Evolutionary conservation across 2,113 vertebrate species (phyloP), one percentile per base, ranked within the genome.

Genomic region (Chionis minor): DNA sequence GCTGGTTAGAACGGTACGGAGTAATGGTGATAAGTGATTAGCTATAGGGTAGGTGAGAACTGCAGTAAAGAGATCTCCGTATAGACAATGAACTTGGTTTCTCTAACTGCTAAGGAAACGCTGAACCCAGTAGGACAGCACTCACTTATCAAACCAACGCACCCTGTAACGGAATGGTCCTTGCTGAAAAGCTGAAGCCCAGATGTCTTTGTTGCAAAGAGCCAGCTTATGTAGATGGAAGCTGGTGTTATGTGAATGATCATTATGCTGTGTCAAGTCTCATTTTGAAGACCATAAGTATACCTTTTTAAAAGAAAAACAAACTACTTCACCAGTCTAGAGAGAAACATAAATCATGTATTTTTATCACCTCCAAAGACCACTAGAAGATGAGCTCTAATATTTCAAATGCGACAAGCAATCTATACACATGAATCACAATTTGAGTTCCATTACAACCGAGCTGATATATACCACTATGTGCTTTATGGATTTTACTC

Each of bases 331-430:
- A 94, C 49, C 33, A 52, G 87, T 87, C 82, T 84, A 38, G 73
- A 81, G 74, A 96, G 88, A 92, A 78, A 88, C 93, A 97, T 98
- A 98, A 98, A 98, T 98, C 97, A 97, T 96, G 49, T 92, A 51
- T 96, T 98, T 97, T 97, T 97, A 97, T 97, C 96, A 96, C 88
- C 82, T 96, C 92, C 54, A 92, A 98, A 98, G 97, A 97, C 94
- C 96, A 94, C 83, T 75, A 63, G 95, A 98, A 98, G 96, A 98
- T 96, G 90, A 98, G 92, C 77, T 96, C 91, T 97, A 97, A 98
- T 98, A 98, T 98, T 98, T 98, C 97, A 98, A 96, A 97, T 95
- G 61, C 6, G 89, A 98, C 97, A 98, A 95, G 96, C 92, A 94
- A 95, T 98, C 98, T 97, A 77, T 96, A 96, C 12, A 67, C 96